Evolutionary conservation across 1,140 invertebrate genomes (phyloP).

Genomic region (Tetramorium simillimum): DNA sequence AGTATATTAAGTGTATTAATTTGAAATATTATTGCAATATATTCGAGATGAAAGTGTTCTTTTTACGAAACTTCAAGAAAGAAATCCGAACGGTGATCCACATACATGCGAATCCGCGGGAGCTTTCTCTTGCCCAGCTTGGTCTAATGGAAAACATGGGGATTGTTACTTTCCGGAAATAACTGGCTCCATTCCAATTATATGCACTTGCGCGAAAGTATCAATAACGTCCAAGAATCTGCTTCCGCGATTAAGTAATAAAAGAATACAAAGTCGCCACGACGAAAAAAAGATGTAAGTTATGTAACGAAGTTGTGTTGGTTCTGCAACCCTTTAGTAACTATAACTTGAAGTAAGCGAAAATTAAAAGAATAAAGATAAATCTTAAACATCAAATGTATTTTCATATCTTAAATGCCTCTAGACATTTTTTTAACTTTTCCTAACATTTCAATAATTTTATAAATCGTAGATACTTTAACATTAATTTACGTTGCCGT

Average conservation of each 20-base stretch:
- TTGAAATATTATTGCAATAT: background rate
- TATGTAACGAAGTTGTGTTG: background rate
- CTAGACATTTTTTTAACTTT: background rate
- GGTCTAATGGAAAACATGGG: constrained; percentile 12
- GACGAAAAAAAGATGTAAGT: background rate
- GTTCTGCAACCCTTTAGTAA: background rate
- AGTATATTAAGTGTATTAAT: constrained; percentile 21
- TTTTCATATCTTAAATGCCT: background rate
- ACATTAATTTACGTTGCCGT: background rate
- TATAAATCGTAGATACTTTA: background rate
- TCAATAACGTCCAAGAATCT: constrained; percentile 19
- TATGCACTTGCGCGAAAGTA: constrained; percentile 27
- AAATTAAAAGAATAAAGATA: background rate
- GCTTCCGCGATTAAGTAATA: background rate
- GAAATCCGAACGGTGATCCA: background rate
- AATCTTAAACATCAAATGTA: background rate
- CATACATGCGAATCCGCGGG: background rate
- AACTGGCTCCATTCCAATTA: constrained; percentile 43
- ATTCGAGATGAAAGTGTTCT: background rate
- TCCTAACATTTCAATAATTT: background rate
- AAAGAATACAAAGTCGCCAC: constrained; percentile 15
- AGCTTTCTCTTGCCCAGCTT: constrained; percentile 18
- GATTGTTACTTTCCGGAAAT: constrained; percentile 37
- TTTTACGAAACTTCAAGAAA: constrained; percentile 21
- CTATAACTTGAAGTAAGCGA: background rate